Evolutionary conservation across 1,140 invertebrate species (phyloP).

Genomic region (Heliconius hewitsoni): DNA sequence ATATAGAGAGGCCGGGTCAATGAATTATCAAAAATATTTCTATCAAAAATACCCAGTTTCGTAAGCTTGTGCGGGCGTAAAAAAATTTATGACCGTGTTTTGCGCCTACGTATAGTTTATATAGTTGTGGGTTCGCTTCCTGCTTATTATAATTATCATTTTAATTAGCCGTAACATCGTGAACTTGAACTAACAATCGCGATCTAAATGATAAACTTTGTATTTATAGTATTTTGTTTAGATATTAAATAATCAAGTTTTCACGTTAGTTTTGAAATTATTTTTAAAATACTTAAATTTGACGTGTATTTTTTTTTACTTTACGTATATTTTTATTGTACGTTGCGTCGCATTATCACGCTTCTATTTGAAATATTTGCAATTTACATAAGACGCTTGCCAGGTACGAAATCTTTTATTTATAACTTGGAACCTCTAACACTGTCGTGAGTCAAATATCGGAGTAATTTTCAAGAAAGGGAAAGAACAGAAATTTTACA

Average conservation of each 20-base stretch:
- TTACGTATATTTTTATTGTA: neutral
- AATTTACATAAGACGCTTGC: constrained; percentile 69
- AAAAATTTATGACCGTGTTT: constrained; percentile 66
- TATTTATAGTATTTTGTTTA: neutral
- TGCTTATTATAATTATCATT: constrained; percentile 76
- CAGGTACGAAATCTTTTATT: constrained; percentile 78
- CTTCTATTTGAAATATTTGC: constrained; percentile 60
- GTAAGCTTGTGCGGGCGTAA: constrained; percentile 54
- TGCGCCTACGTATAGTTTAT: constrained; percentile 59
- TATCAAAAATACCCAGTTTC: constrained; percentile 43
- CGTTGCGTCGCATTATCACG: constrained; percentile 21
- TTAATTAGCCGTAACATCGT: constrained; percentile 66
- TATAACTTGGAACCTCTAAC: constrained; percentile 56
- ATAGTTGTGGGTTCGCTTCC: constrained; percentile 65
- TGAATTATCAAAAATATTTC: constrained; percentile 39
- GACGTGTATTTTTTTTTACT: neutral
- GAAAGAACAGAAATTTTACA: neutral
- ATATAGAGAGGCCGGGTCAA: constrained; percentile 31
- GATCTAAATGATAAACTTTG: constrained; percentile 28
- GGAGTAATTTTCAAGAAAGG: constrained; percentile 1
- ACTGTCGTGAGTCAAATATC: constrained; percentile 3
- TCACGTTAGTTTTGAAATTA: neutral
- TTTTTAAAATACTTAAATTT: no score
- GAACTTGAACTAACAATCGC: constrained; percentile 59
- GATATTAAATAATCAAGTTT: neutral